Evolutionary conservation across 2,113 vertebrate species (phyloP).

Genomic region (Calyptommatus sinebrachiatus): DNA sequence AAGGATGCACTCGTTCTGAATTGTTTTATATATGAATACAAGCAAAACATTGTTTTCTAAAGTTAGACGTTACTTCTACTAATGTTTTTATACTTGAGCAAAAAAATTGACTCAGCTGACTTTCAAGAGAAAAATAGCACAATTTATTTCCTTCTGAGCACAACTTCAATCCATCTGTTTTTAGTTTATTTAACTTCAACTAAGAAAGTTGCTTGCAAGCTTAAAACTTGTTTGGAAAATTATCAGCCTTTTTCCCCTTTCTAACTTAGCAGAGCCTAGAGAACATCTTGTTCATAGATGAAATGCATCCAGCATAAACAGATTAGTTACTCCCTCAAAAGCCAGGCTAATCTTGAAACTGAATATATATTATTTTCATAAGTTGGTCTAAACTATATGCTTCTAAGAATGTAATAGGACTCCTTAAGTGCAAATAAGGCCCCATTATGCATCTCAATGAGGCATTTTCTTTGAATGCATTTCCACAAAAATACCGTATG

Average conservation of each 20-base stretch:
- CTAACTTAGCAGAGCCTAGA: conserved; percentile 12
- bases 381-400: conserved; percentile 1
- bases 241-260: not conserved
- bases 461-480: conserved; percentile 31
- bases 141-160: not conserved
- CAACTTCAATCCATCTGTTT: conserved; percentile 7
- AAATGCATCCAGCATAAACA: conserved; percentile 10
- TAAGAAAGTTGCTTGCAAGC: conserved; percentile 2
- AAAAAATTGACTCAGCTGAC: not conserved
- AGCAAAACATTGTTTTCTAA: not conserved
- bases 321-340: conserved; percentile 16
- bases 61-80: not conserved
- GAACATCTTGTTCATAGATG: conserved; percentile 5
- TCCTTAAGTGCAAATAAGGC: not conserved
- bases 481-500: conserved; percentile 40
- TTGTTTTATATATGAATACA: not conserved
- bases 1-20: not conserved
- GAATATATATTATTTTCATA: conserved; percentile 32
- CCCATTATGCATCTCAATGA: not conserved
- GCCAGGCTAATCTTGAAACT: conserved; percentile 19
- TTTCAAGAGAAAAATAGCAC: not conserved
- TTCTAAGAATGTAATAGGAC: conserved; percentile 9
- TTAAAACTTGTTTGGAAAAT: conserved; percentile 14
- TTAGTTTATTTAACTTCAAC: conserved; percentile 10
- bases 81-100: not conserved